Evolutionary conservation across 1,140 invertebrate species (phyloP), one percentile per base, ranked within the genome.

Genomic region (Venturia canescens): DNA sequence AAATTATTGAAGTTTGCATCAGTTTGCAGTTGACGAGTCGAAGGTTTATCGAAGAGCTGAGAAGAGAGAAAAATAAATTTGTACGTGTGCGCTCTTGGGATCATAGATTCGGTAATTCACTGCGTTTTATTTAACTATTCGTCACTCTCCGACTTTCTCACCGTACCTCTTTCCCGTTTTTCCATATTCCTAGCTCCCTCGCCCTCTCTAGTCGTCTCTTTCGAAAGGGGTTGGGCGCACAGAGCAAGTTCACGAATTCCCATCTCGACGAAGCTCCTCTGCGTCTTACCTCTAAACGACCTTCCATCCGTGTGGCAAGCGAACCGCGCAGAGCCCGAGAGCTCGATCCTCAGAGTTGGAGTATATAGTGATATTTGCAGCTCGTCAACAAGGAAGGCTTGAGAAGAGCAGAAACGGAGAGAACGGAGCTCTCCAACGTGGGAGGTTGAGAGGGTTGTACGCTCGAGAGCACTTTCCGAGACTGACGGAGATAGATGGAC

Each of bases 301-400:
- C 85, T 87, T 87, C 84, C 84, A 83, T 85, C 84, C 84, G 83
- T 83, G 84, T 80, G 86, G 84, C 84, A 86, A 78, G 83, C 83
- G 85, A 82, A 79, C 60, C 80, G 81, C 78, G 80, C 76, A n/a
- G n/a, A 60, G 63, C 23, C 31, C 2, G 77, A 77, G 48, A 81
- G 82, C 80, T 86, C 84, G 53, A 57, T 57, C 53, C 53, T 57
- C 53, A 57, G 16, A 6, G 53, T n/a, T n/a, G n/a, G n/a, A n/a
- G 50, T 57, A 57, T 57, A 57, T 11, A 57, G 9, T 16, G 11
- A 57, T n/a, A 57, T 57, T 16, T 57, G n/a, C 18, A 57, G 53
- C 18, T 44, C 38, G 53, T 57, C n/a, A 57, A n/a, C 53, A n/a
- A 57, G 53, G n/a, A 57, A 57, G 7, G 31, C 44, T 38, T 31